phyloP scores from a whole-genome alignment of 2,113 vertebrate species.

The Gallinago jamesoni region DNA sequence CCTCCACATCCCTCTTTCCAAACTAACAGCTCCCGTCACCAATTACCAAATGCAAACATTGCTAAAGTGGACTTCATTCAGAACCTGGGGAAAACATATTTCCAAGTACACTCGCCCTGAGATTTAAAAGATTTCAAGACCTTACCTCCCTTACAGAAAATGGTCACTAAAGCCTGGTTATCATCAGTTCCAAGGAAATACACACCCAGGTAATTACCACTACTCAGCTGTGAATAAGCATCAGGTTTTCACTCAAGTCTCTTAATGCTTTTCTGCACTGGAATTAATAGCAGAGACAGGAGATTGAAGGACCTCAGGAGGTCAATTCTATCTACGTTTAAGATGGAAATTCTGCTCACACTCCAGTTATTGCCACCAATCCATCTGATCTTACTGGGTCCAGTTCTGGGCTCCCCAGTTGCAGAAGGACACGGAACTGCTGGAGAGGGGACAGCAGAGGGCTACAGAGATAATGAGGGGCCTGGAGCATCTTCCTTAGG shows the following conservation, averaged over 20 bases:
- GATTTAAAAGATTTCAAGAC: not conserved
- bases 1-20: not conserved
- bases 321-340: not conserved
- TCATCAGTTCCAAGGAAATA: not conserved
- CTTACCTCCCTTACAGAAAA: not conserved
- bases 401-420: too few relatives aligned
- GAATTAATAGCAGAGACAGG: not conserved
- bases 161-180: slow-evolving; percentile 3
- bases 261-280: not conserved
- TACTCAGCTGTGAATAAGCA: not conserved
- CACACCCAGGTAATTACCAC: not conserved
- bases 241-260: not conserved
- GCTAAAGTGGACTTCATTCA: not conserved
- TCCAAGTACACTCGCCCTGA: not conserved
- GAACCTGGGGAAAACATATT: not conserved
- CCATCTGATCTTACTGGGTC: not conserved
- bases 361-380: not conserved
- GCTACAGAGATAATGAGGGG: too few relatives aligned
- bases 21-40: not conserved
- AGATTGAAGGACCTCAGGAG: not conserved
- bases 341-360: not conserved
- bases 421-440: too few relatives aligned
- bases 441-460: too few relatives aligned
- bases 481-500: too few relatives aligned
- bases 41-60: not conserved